Evolutionary conservation across 2,888 invertebrate genomes (phyloP), one percentile per base, ranked within the genome.

Genomic region (Cremastobaeus sp.): DNA sequence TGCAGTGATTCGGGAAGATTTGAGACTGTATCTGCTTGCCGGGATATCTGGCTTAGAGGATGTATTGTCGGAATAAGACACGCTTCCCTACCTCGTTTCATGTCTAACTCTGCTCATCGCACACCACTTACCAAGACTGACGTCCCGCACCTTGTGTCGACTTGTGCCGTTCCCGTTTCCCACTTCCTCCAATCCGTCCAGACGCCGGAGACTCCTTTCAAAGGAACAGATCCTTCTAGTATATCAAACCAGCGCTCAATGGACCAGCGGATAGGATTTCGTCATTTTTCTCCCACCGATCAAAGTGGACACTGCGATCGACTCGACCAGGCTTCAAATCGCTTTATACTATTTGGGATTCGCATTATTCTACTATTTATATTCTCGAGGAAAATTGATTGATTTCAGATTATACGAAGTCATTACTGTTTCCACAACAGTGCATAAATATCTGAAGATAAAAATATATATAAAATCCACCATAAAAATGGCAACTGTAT

Each of bases 31-130:
- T 66, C 57, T 79, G 76, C 76, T 75, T 69, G 77, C 72, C 75
- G 8, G 17, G 34, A 52, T 35, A 64, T 34, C 76, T 78, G 71
- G 77, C 77, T 75, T 80, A 77, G 70, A 80, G 79, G 78, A 79
- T 83, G 83, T 83, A 83, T 84, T 84, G 83, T 83, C 79, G 78
- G 82, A 77, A 81, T 84, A 83, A 83, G 79, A 80, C 79, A 74
- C 78, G 77, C 78, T 76, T 76, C 60, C 69, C 37, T 43, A 55
- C 54, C 64, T 72, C 57, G 41, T 41, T 57, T 54, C 64, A 48
- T 48, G 43, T 39, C 60, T 28, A 52, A 37, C 64, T 71, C 66
- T 18, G 37, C 52, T 45, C 55, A 65, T 52, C 55, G 45, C 39
- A 34, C 41, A 28, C 54, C 57, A 55, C 70, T 62, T 70, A 48